phyloP scores from a whole-genome alignment of 2,113 vertebrate species.

The Hypomesus transpacificus region DNA sequence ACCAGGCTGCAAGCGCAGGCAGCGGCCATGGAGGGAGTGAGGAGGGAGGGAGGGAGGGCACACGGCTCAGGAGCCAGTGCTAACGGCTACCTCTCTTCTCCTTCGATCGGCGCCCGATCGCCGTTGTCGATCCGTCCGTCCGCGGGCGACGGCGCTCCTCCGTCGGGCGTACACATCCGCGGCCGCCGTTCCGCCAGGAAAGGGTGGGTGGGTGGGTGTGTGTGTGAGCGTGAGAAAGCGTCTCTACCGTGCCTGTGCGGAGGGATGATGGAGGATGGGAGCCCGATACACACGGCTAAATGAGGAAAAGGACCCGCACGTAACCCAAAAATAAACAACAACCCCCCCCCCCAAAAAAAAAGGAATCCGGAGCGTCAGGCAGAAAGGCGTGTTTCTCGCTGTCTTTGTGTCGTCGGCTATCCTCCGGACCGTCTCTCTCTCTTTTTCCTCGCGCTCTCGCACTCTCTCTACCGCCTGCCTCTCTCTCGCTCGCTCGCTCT shows the following conservation, averaged over 20 bases:
- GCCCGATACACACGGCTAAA: background rate
- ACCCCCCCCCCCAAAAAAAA: background rate
- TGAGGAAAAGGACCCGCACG: background rate
- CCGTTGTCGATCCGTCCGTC: slow-evolving; percentile 41
- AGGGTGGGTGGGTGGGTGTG: slow-evolving; percentile 10
- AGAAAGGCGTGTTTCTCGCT: background rate
- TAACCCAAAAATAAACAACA: background rate
- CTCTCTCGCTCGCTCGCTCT: slow-evolving; percentile 19
- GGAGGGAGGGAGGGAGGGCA: slow-evolving; percentile 11
- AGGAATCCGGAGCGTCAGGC: slow-evolving; percentile 6
- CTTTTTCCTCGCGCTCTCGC: slow-evolving; percentile 3
- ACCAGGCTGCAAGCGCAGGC: slow-evolving; percentile 50
- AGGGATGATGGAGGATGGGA: slow-evolving; percentile 23
- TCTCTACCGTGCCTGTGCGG: background rate
- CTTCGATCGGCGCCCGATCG: slow-evolving; percentile 43
- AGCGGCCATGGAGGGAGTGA: slow-evolving; percentile 40
- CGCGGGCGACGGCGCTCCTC: slow-evolving; percentile 31
- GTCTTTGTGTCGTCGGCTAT: background rate
- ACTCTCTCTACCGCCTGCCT: slow-evolving; percentile 20
- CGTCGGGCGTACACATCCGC: slow-evolving; percentile 24
- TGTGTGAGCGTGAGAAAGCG: slow-evolving; percentile 6
- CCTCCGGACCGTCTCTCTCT: background rate
- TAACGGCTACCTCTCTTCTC: slow-evolving; percentile 23
- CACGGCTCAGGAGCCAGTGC: background rate
- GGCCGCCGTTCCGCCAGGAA: background rate